These are phyloP conservation scores for Gallinago media DNA, from an alignment of 2,113 vertebrate species.

Conservation along the genomic window DNA sequence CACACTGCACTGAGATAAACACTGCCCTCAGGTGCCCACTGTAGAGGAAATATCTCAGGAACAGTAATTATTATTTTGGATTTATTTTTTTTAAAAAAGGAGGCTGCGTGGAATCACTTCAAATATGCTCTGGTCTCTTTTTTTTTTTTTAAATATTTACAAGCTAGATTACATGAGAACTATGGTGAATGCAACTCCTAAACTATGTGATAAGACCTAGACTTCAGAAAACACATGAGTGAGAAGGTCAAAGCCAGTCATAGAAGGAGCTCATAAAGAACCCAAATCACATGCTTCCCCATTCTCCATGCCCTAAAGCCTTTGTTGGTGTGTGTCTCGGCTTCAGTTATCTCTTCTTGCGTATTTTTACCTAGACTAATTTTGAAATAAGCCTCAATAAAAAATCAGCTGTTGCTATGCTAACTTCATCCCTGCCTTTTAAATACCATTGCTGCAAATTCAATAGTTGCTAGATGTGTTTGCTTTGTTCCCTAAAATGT, in stretches of 20 bases:
- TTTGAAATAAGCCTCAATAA: conserved; percentile 6
- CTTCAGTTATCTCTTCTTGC: neutral
- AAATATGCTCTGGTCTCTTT: neutral
- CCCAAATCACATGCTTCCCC: neutral
- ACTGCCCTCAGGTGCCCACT: neutral
- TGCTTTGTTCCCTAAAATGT: neutral
- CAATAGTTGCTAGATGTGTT: neutral
- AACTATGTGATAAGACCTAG: neutral
- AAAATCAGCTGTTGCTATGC: neutral
- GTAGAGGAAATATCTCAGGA: neutral
- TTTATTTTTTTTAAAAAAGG: neutral
- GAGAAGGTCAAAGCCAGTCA: neutral
- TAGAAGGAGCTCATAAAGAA: neutral
- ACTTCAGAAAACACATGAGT: neutral
- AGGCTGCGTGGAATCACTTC: neutral
- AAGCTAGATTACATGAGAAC: neutral
- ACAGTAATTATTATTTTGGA: neutral
- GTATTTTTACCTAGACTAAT: neutral
- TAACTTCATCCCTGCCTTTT: neutral
- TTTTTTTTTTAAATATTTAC: neutral
- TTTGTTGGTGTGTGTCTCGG: neutral
- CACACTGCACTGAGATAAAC: neutral
- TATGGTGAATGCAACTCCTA: neutral
- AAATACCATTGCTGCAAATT: neutral
- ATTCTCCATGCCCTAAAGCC: neutral